Evolutionary conservation across 2,113 vertebrate genomes (phyloP).

Genomic region (Zingel zingel): DNA sequence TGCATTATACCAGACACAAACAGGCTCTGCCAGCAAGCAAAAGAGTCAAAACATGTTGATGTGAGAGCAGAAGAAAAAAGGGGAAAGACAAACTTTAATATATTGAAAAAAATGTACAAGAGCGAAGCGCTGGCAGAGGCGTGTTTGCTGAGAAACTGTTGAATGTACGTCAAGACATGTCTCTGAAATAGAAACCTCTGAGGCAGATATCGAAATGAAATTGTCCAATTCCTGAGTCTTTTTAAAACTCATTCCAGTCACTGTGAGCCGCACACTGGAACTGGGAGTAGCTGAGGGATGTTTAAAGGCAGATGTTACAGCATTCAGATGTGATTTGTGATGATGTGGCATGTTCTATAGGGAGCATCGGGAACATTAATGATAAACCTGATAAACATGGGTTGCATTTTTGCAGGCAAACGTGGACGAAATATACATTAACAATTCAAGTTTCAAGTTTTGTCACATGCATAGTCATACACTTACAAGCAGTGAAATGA

Average conservation of each 20-base stretch:
- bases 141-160: slow-evolving; percentile 10
- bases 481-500: no score
- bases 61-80: background rate
- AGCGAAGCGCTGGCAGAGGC: background rate
- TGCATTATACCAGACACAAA: slow-evolving; percentile 43
- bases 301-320: slow-evolving; percentile 34
- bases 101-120: background rate
- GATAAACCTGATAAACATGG: slow-evolving; percentile 34
- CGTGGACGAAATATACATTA: background rate
- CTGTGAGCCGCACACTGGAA: slow-evolving; percentile 4
- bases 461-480: no score
- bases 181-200: slow-evolving; percentile 2
- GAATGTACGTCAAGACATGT: background rate
- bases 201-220: slow-evolving; percentile 36
- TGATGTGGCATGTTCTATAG: slow-evolving; percentile 2
- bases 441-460: background rate
- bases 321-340: slow-evolving; percentile 51
- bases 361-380: background rate
- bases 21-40: slow-evolving; percentile 14
- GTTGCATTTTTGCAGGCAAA: background rate
- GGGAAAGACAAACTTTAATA: background rate
- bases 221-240: slow-evolving; percentile 31
- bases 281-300: background rate
- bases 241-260: slow-evolving; percentile 25
- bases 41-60: background rate